These are phyloP conservation scores for Mallotus villosus DNA, from an alignment of 2,797 vertebrate species.

Conservation along the genomic window DNA sequence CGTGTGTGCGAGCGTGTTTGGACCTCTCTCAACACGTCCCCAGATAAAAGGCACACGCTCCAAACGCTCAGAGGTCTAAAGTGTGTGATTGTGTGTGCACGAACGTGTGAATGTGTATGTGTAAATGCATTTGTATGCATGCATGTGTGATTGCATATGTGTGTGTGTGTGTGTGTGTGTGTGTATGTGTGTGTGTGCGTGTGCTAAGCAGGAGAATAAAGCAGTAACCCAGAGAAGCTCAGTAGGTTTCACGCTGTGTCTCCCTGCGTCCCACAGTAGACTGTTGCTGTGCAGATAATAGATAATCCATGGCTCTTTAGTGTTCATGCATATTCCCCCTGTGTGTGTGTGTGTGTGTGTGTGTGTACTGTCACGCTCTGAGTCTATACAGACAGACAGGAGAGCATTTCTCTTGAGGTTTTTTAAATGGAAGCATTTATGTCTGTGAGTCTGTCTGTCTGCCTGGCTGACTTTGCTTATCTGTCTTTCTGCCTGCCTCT, in stretches of 20 bases:
- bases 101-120: slow-evolving; percentile 11
- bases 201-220: neutral
- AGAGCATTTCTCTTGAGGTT: slow-evolving; percentile 26
- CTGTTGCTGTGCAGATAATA: slow-evolving; percentile 73
- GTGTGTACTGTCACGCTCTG: slow-evolving; percentile 13
- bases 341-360: neutral
- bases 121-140: slow-evolving; percentile 28
- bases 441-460: slow-evolving; percentile 6
- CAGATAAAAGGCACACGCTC: slow-evolving; percentile 69
- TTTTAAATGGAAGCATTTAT: slow-evolving; percentile 31
- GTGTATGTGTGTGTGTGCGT: neutral
- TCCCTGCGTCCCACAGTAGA: slow-evolving; percentile 65
- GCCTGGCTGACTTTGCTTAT: slow-evolving; percentile 16
- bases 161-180: slow-evolving; percentile 23
- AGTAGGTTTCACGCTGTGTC: slow-evolving; percentile 68
- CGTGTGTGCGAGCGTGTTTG: slow-evolving; percentile 15
- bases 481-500: too few relatives aligned
- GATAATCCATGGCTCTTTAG: slow-evolving; percentile 50
- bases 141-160: slow-evolving; percentile 14
- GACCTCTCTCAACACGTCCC: slow-evolving; percentile 63
- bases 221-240: slow-evolving; percentile 1
- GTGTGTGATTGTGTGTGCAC: slow-evolving; percentile 52
- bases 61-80: slow-evolving; percentile 53
- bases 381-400: slow-evolving; percentile 29
- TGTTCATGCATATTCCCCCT: slow-evolving; percentile 3